Evolutionary conservation across 2,888 invertebrate genomes (phyloP).

Genomic region (Drosophila neonasuta): DNA sequence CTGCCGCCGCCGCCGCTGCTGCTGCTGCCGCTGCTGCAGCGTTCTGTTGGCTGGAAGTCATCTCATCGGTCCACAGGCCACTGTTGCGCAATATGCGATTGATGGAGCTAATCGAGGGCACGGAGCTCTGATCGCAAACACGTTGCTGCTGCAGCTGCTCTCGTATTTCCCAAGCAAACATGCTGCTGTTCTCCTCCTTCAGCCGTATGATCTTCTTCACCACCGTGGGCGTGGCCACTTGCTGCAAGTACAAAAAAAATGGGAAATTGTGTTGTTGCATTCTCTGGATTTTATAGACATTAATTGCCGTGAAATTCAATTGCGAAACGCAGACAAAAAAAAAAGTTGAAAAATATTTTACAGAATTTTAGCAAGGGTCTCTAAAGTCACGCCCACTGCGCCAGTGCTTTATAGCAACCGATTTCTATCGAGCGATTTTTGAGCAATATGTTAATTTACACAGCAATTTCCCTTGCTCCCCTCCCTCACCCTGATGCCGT

Average conservation of each 20-base stretch:
- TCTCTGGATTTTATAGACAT: slow-evolving; percentile 30
- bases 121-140: slow-evolving; percentile 94
- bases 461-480: slow-evolving; percentile 20
- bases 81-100: slow-evolving; percentile 95
- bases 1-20: slow-evolving; percentile 72
- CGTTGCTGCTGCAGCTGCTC: slow-evolving; percentile 94
- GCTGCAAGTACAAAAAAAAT: slow-evolving; percentile 84
- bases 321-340: slow-evolving; percentile 46
- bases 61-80: slow-evolving; percentile 89
- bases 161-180: slow-evolving; percentile 98
- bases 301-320: slow-evolving; percentile 81
- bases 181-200: slow-evolving; percentile 97
- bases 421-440: slow-evolving; percentile 54
- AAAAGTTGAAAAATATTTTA: neutral
- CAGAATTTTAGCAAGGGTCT: neutral
- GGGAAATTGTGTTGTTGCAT: neutral
- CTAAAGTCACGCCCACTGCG: slow-evolving; percentile 34
- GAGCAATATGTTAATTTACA: slow-evolving; percentile 64
- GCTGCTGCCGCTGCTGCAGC: slow-evolving; percentile 77
- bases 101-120: slow-evolving; percentile 97
- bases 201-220: slow-evolving; percentile 96
- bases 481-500: slow-evolving; percentile 10
- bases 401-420: slow-evolving; percentile 41
- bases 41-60: slow-evolving; percentile 81
- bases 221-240: slow-evolving; percentile 98